A percentile compares a stretch with the other conserved stretches of the same genome.
These are phyloP conservation scores for Serinus canaria DNA, from an alignment of 2,113 vertebrate species.

Conservation along the genomic window DNA sequence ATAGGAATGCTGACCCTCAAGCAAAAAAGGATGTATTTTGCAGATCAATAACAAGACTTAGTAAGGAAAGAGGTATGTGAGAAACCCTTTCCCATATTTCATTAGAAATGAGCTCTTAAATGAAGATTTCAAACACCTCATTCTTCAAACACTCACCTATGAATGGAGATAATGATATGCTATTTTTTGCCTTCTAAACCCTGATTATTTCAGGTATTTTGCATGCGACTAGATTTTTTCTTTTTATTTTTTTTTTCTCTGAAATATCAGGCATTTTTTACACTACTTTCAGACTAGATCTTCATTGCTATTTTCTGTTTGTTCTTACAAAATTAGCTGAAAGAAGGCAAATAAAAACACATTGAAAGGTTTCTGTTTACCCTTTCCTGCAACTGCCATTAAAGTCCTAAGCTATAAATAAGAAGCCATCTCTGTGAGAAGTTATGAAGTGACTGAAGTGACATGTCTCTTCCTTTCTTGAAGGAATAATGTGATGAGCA, in stretches of 20 bases:
- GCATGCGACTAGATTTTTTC: not conserved
- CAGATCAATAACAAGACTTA: not conserved
- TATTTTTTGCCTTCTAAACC: not conserved
- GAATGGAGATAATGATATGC: not conserved
- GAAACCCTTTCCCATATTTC: not conserved
- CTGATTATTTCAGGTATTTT: not conserved
- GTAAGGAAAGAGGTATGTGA: not conserved
- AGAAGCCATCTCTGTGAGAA: slow-evolving; percentile 17
- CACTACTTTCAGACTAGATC: not conserved
- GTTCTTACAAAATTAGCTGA: not conserved
- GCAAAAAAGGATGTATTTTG: not conserved
- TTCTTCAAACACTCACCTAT: not conserved
- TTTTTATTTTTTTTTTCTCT: not conserved
- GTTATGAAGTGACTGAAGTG: slow-evolving; percentile 33
- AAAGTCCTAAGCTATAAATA: not conserved
- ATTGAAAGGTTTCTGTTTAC: not conserved
- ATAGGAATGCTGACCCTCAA: not conserved
- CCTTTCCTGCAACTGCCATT: not conserved
- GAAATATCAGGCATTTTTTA: not conserved
- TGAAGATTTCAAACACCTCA: not conserved
- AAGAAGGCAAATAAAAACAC: not conserved
- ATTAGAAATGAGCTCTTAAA: not conserved
- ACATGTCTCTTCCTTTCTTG: slow-evolving; percentile 34
- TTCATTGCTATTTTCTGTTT: not conserved
- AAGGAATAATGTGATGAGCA: slow-evolving; percentile 76